These are phyloP conservation scores for Rugalucina vietnamica DNA, from an alignment of 2,888 invertebrate genomes.

Conservation along the genomic window DNA sequence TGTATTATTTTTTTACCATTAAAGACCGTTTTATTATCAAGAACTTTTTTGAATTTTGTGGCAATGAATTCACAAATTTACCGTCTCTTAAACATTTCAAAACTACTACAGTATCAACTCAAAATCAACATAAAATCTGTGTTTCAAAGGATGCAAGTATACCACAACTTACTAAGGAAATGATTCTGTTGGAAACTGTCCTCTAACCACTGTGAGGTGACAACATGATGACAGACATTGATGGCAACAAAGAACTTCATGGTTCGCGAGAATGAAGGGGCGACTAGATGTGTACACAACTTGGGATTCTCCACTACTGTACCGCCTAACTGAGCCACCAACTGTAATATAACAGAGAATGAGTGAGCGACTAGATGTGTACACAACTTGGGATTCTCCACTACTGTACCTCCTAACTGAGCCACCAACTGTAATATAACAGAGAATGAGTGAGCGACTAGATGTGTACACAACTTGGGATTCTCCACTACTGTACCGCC, in stretches of 20 bases:
- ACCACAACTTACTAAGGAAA: slow-evolving; percentile 89
- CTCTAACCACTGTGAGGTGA: slow-evolving; percentile 93
- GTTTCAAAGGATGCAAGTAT: too few species aligned
- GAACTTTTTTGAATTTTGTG: too few species aligned
- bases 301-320: slow-evolving; percentile 89
- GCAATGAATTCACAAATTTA: neutral
- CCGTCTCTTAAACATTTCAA: too few species aligned
- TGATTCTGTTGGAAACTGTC: slow-evolving; percentile 92
- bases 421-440: slow-evolving; percentile 86
- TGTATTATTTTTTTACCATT: too few species aligned
- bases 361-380: slow-evolving; percentile 93
- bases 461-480: slow-evolving; percentile 93
- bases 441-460: slow-evolving; percentile 90
- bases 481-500: slow-evolving; percentile 92
- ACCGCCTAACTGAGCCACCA: slow-evolving; percentile 92
- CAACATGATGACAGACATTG: slow-evolving; percentile 91
- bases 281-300: slow-evolving; percentile 94
- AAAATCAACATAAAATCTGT: too few species aligned
- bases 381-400: slow-evolving; percentile 90
- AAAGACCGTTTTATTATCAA: too few species aligned
- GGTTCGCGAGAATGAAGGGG: slow-evolving; percentile 90
- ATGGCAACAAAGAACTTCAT: slow-evolving; percentile 94
- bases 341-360: slow-evolving; percentile 82
- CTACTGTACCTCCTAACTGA: slow-evolving; percentile 92
- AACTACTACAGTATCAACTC: too few species aligned